Conservation (phyloP, 2,888 invertebrate genomes). For the Oasisia sp. region DNA sequence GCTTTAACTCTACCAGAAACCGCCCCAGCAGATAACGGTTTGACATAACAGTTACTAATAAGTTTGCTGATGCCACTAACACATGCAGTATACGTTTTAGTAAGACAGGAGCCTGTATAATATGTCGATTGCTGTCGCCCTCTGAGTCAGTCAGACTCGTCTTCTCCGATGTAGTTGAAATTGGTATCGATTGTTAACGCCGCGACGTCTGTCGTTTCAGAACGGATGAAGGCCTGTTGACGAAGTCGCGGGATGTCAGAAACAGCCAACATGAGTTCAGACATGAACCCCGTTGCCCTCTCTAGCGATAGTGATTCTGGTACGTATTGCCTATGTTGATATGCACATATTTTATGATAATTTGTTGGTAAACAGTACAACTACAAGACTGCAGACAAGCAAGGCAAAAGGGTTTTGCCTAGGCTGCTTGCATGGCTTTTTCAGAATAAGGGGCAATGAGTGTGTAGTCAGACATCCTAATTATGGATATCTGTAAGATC, state of each 20-base stretch:
- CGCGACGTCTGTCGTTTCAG: background rate
- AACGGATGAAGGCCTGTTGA: background rate
- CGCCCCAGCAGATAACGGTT: background rate
- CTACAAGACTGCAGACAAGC: too few relatives aligned
- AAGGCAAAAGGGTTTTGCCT: too few relatives aligned
- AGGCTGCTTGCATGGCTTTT: too few relatives aligned
- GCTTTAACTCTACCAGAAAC: background rate
- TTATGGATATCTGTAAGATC: too few relatives aligned
- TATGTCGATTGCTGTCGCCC: background rate
- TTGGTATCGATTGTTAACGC: background rate
- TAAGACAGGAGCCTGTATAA: background rate
- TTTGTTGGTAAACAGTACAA: background rate
- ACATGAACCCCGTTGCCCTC: background rate
- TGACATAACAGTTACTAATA: background rate
- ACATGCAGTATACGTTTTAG: background rate
- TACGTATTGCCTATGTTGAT: background rate
- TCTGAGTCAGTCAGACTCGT: background rate
- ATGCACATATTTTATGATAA: background rate
- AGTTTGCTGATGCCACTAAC: background rate
- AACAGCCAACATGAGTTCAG: slow-evolving; percentile 3
- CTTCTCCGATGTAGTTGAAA: background rate
- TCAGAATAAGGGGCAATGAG: too few relatives aligned
- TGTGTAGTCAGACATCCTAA: too few relatives aligned
- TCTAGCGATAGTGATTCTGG: slow-evolving; percentile 3
- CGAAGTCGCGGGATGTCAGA: background rate